These are phyloP conservation scores for Eupithecia vulgata DNA, from an alignment of 2,888 invertebrate genomes.

Conservation along the genomic window DNA sequence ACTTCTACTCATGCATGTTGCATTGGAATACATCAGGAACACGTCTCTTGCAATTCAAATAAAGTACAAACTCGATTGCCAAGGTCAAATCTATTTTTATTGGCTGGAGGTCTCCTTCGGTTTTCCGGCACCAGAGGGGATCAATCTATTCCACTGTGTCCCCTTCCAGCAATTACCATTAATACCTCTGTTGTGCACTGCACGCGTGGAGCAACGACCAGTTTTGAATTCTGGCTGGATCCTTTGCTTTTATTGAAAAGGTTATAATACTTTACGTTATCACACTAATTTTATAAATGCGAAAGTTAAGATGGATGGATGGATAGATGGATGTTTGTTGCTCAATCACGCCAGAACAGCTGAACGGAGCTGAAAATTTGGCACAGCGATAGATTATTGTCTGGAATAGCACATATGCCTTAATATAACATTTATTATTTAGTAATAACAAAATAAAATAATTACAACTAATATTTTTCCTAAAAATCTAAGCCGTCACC, in stretches of 20 bases:
- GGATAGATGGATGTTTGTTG: too few species aligned
- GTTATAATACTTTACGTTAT: too few species aligned
- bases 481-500: too few species aligned
- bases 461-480: too few species aligned
- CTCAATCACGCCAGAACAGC: too few species aligned
- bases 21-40: slow-evolving; percentile 3
- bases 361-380: too few species aligned
- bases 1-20: background rate
- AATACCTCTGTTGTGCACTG: slow-evolving; percentile 34
- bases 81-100: slow-evolving; percentile 36
- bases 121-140: slow-evolving; percentile 41
- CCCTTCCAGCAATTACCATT: slow-evolving; percentile 44
- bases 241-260: background rate
- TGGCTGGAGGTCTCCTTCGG: slow-evolving; percentile 27
- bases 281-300: too few species aligned
- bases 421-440: too few species aligned
- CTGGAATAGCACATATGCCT: too few species aligned
- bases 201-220: slow-evolving; percentile 36
- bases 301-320: too few species aligned
- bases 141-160: slow-evolving; percentile 38
- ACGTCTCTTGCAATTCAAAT: slow-evolving; percentile 1
- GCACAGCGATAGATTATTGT: too few species aligned
- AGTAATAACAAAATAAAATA: too few species aligned
- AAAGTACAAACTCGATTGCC: slow-evolving; percentile 19
- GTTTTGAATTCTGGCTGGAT: slow-evolving; percentile 39